These are phyloP conservation scores for Lordiphosa andalusiaca DNA, from an alignment of 2,888 invertebrate genomes.

Conservation along the genomic window DNA sequence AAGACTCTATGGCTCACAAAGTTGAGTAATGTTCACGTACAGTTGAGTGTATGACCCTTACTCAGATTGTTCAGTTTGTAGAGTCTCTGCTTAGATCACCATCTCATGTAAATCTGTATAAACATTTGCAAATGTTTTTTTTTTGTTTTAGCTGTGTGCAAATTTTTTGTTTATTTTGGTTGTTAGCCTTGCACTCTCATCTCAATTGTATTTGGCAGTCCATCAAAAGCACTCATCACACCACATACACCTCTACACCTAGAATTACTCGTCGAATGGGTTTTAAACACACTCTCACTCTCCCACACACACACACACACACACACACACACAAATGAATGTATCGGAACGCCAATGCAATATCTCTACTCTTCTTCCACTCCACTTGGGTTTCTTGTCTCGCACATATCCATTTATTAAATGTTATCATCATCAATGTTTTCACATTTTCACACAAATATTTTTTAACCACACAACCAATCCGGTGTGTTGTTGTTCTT, in stretches of 20 bases:
- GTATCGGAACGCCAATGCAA: no score
- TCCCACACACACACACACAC: slow-evolving; percentile 8
- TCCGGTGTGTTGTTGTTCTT: slow-evolving; percentile 44
- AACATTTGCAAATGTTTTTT: slow-evolving; percentile 27
- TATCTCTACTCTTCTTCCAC: no score
- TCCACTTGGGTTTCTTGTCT: slow-evolving; percentile 25
- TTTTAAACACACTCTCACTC: no score
- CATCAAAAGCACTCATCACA: slow-evolving; percentile 33
- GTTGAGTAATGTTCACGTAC: no score
- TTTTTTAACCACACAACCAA: slow-evolving; percentile 17
- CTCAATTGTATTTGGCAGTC: slow-evolving; percentile 32
- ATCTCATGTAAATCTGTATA: slow-evolving; percentile 10
- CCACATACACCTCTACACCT: slow-evolving; percentile 19
- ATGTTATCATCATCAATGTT: slow-evolving; percentile 38
- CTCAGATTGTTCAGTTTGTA: no score
- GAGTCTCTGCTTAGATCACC: no score
- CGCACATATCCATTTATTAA: slow-evolving; percentile 28
- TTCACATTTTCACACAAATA: slow-evolving; percentile 13
- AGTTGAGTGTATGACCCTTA: no score
- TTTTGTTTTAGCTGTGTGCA: slow-evolving; percentile 18
- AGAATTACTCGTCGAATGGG: slow-evolving; percentile 17
- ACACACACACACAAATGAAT: slow-evolving; percentile 10
- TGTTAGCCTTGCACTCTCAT: slow-evolving; percentile 36
- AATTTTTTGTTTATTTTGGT: slow-evolving; percentile 26
- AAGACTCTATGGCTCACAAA: no score